These are phyloP conservation scores for Ophthalmolycus amberensis DNA, from an alignment of 2,113 vertebrate genomes.

Conservation along the genomic window DNA sequence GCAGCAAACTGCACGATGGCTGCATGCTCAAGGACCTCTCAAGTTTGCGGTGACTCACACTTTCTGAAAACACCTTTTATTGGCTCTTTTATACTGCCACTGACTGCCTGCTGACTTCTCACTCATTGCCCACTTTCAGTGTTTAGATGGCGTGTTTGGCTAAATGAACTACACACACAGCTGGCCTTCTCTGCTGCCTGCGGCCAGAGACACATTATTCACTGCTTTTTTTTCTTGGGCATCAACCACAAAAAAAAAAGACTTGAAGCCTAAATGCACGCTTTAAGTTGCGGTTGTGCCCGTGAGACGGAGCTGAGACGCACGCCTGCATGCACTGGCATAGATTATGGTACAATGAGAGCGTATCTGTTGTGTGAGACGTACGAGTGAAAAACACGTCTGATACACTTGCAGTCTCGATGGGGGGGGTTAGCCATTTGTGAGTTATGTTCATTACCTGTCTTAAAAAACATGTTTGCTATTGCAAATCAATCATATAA, in stretches of 20 bases:
- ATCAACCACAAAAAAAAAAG: background rate
- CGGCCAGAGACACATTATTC: background rate
- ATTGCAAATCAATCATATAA: background rate
- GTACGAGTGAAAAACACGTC: background rate
- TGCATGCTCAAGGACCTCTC: background rate
- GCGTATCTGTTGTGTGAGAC: background rate
- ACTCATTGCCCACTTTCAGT: background rate
- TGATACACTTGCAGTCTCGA: background rate
- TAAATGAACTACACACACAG: background rate
- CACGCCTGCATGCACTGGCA: background rate
- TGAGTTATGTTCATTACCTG: background rate
- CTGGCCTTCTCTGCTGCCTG: no score
- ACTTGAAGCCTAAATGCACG: background rate
- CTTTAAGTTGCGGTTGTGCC: background rate
- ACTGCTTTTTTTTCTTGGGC: background rate
- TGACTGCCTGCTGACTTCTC: background rate
- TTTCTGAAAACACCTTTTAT: background rate
- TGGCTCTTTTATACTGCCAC: background rate
- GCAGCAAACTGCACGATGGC: background rate
- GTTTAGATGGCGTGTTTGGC: background rate
- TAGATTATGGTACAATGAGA: no score
- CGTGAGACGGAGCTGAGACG: background rate
- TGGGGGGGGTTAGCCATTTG: background rate
- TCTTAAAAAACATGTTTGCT: background rate
- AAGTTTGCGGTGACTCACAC: background rate